phyloP scores from a whole-genome alignment of 2,113 vertebrate species.

The Trachemys scripta region DNA sequence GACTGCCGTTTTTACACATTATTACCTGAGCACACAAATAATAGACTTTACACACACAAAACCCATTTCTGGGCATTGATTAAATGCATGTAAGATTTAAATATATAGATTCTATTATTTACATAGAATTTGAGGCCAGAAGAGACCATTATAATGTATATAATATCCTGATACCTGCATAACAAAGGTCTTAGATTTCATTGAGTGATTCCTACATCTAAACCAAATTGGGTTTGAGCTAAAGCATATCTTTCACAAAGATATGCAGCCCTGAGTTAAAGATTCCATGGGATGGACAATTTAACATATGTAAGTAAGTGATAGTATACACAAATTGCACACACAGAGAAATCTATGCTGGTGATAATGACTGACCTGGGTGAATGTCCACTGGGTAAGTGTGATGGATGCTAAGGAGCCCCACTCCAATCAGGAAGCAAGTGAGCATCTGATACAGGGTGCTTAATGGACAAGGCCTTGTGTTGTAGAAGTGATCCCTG shows the following conservation, averaged over 20 bases:
- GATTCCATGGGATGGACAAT: not conserved
- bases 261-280: not conserved
- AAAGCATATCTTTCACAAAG: not conserved
- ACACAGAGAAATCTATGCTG: not conserved
- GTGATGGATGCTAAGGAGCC: not conserved
- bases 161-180: not conserved
- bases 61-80: not conserved
- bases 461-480: not conserved
- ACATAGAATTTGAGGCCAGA: not conserved
- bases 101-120: not conserved
- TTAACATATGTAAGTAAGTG: not conserved
- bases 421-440: not conserved
- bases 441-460: accelerated
- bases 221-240: not conserved
- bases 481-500: not conserved
- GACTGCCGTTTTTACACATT: not conserved
- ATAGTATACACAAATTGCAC: not conserved
- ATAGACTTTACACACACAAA: not conserved
- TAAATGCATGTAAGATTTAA: not conserved
- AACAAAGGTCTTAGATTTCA: accelerated
- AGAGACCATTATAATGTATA: not conserved
- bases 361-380: not conserved
- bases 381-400: not conserved
- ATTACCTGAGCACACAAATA: not conserved
- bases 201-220: not conserved